Evolutionary conservation across 2,797 vertebrate species (phyloP).

Genomic region (Halcyon chelicuti): DNA sequence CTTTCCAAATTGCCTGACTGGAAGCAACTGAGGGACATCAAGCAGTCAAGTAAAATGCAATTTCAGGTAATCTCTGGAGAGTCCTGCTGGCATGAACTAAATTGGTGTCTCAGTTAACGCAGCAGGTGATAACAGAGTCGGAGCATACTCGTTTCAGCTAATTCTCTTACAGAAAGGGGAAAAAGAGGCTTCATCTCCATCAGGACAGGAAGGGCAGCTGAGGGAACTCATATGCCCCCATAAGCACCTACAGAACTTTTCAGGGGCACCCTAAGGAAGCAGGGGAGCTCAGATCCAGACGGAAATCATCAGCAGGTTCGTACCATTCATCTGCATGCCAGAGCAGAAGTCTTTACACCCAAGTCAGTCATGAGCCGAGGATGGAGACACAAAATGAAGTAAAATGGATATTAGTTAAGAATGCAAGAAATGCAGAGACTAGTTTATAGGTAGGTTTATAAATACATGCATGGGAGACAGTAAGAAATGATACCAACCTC

Average conservation of each 20-base stretch:
- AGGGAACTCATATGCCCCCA: neutral
- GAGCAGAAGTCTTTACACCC: neutral
- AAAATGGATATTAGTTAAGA: neutral
- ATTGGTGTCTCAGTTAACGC: neutral
- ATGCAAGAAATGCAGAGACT: neutral
- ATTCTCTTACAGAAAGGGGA: neutral
- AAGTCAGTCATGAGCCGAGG: neutral
- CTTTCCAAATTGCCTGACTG: neutral
- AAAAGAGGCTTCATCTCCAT: neutral
- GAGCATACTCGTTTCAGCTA: neutral
- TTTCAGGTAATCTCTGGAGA: neutral
- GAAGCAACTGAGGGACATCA: neutral
- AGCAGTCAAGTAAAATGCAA: neutral
- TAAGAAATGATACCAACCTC: neutral
- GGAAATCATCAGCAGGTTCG: neutral
- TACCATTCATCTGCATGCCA: accelerated
- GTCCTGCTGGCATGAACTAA: neutral
- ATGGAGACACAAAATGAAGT: neutral
- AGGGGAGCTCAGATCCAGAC: neutral
- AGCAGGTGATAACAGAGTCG: neutral
- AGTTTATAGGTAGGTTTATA: neutral
- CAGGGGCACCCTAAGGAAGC: neutral
- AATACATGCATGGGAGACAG: neutral
- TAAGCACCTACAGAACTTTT: neutral
- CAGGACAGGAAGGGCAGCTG: neutral